phyloP scores from a whole-genome alignment of 1,140 invertebrate species.

The Thalassaphorura encarpata region DNA sequence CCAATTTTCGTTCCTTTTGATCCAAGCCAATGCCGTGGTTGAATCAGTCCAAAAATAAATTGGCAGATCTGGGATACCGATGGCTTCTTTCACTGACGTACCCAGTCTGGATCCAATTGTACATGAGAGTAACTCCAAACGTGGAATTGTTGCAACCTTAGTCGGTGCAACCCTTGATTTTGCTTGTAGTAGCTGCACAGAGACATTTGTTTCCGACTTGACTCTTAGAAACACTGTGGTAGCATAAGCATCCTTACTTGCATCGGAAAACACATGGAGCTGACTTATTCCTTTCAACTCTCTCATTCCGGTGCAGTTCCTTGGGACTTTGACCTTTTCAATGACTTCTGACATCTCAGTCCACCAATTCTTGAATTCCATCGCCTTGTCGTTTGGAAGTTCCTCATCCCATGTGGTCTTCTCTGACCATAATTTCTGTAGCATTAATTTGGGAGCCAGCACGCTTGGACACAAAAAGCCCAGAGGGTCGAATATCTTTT shows the following conservation, averaged over 20 bases:
- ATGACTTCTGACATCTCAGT: neutral
- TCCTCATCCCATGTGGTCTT: slow-evolving; percentile 21
- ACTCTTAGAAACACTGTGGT: slow-evolving; percentile 16
- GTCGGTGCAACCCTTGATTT: slow-evolving; percentile 11
- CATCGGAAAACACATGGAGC: slow-evolving; percentile 26
- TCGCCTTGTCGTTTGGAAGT: neutral
- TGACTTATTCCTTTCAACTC: neutral
- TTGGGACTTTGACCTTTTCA: slow-evolving; percentile 7
- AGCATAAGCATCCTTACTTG: slow-evolving; percentile 20
- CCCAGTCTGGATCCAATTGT: slow-evolving; percentile 6
- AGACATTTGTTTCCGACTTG: neutral
- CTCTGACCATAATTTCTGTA: slow-evolving; percentile 16
- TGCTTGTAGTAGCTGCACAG: slow-evolving; percentile 4
- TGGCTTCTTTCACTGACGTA: neutral
- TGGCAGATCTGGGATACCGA: neutral
- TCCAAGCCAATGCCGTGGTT: slow-evolving; percentile 33
- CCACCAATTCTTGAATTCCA: slow-evolving; percentile 10
- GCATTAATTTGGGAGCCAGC: slow-evolving; percentile 15
- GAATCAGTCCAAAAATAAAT: slow-evolving; percentile 35
- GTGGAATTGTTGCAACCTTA: slow-evolving; percentile 11
- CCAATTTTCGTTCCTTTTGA: slow-evolving; percentile 27
- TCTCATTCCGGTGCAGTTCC: neutral
- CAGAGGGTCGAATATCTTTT: slow-evolving; percentile 17
- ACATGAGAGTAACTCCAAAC: slow-evolving; percentile 13
- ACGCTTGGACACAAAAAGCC: slow-evolving; percentile 18